Conservation (phyloP, 2,888 invertebrate genomes). For the Ochlodes sylvanus region DNA sequence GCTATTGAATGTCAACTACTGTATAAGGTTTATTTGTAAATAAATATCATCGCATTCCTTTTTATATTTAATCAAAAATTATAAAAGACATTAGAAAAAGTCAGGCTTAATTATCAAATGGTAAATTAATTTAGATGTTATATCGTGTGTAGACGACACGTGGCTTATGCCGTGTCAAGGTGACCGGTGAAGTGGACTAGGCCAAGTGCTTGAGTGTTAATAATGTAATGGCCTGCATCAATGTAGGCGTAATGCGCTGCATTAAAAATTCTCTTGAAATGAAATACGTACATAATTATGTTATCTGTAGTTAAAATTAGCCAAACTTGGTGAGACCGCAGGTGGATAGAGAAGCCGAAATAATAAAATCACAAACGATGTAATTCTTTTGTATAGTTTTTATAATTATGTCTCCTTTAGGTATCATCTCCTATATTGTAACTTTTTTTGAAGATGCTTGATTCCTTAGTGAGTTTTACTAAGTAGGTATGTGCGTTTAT, state of each 20-base stretch:
- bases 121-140: slow-evolving; percentile 1
- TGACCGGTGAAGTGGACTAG: slow-evolving; percentile 9
- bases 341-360: too few species aligned
- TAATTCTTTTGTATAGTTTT: too few species aligned
- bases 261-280: background rate
- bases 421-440: too few species aligned
- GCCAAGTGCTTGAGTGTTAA: slow-evolving; percentile 10
- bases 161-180: slow-evolving; percentile 1
- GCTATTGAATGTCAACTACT: slow-evolving; percentile 27
- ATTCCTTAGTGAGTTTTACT: too few species aligned
- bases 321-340: too few species aligned
- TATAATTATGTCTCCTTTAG: too few species aligned
- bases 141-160: slow-evolving; percentile 4
- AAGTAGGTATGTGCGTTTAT: too few species aligned
- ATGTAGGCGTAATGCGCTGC: background rate
- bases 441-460: too few species aligned
- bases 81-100: background rate
- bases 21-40: slow-evolving; percentile 6
- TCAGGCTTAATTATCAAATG: background rate
- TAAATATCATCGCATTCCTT: background rate
- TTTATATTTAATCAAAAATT: background rate
- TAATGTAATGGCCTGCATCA: slow-evolving; percentile 1
- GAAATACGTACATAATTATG: too few species aligned
- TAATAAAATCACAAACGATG: too few species aligned
- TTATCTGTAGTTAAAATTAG: too few species aligned